phyloP scores from a whole-genome alignment of 2,888 invertebrate species.

The Notocelia uddmanniana region DNA sequence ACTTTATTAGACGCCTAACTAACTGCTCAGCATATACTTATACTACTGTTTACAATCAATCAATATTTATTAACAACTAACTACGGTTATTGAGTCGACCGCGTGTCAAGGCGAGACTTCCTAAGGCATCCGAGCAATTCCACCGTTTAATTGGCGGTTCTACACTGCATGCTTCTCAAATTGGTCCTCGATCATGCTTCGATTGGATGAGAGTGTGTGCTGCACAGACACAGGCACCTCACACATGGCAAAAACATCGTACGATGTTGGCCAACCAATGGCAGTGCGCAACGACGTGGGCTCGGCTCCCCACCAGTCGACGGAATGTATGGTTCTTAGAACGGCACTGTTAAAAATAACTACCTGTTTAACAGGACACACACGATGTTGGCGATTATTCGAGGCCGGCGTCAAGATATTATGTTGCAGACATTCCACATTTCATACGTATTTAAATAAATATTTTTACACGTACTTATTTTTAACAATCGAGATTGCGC shows the following conservation, averaged over 20 bases:
- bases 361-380: conserved; percentile 74
- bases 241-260: conserved; percentile 76
- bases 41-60: conserved; percentile 25
- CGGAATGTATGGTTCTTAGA: conserved; percentile 79
- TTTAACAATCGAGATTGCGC: background rate
- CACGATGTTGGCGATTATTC: conserved; percentile 62
- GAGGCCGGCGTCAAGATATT: conserved; percentile 72
- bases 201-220: conserved; percentile 68
- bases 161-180: conserved; percentile 68
- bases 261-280: conserved; percentile 79
- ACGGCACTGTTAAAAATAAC: conserved; percentile 83
- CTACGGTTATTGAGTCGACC: conserved; percentile 17
- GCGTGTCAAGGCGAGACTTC: conserved; percentile 73
- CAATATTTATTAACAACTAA: conserved; percentile 10
- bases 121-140: conserved; percentile 77
- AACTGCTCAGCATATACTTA: background rate
- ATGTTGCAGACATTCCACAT: conserved; percentile 9
- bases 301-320: conserved; percentile 80
- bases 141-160: conserved; percentile 69
- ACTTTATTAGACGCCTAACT: background rate
- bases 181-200: conserved; percentile 74
- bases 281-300: conserved; percentile 72
- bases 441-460: background rate
- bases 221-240: conserved; percentile 59
- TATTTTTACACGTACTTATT: background rate